phyloP scores from a whole-genome alignment of 92 coral and sea anemone species.

The Actinostola sp. region DNA sequence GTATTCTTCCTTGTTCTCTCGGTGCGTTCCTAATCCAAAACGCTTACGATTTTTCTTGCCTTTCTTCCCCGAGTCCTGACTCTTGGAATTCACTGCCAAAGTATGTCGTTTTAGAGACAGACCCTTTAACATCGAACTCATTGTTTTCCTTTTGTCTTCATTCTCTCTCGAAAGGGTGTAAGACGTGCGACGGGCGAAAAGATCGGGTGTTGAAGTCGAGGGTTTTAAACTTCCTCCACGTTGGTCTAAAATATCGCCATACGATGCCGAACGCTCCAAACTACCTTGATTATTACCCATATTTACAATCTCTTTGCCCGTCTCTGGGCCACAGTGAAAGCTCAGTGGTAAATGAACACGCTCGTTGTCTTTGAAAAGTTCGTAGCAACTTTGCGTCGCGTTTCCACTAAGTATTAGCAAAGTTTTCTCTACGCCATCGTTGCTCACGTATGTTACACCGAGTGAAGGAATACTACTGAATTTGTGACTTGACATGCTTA shows the following conservation, averaged over 20 bases:
- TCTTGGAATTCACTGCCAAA: constrained; percentile 9
- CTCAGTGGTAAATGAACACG: constrained; percentile 16
- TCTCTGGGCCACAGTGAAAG: constrained; percentile 3
- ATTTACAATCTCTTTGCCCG: not conserved
- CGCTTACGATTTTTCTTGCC: constrained; percentile 7
- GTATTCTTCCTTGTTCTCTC: not conserved
- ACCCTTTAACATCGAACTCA: constrained; percentile 26
- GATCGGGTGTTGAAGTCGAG: constrained; percentile 21
- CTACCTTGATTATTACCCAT: constrained; percentile 25
- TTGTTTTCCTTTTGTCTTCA: constrained; percentile 5
- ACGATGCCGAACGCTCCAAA: constrained; percentile 18
- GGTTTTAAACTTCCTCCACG: constrained; percentile 16
- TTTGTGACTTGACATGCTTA: constrained; percentile 33
- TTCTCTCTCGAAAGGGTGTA: constrained; percentile 12
- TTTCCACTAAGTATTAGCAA: constrained; percentile 16
- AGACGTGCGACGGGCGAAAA: not conserved
- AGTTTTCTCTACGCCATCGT: constrained; percentile 36
- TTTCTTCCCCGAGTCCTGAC: not conserved
- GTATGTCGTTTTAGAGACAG: constrained; percentile 17
- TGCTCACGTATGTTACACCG: constrained; percentile 38
- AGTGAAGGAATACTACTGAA: constrained; percentile 30
- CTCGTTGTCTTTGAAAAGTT: constrained; percentile 19
- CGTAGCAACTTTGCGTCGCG: constrained; percentile 30
- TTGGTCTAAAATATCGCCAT: constrained; percentile 24
- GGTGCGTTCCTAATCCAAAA: constrained; percentile 16